Conservation (phyloP, 2,797 vertebrate species). For the Eulemur coronatus region DNA sequence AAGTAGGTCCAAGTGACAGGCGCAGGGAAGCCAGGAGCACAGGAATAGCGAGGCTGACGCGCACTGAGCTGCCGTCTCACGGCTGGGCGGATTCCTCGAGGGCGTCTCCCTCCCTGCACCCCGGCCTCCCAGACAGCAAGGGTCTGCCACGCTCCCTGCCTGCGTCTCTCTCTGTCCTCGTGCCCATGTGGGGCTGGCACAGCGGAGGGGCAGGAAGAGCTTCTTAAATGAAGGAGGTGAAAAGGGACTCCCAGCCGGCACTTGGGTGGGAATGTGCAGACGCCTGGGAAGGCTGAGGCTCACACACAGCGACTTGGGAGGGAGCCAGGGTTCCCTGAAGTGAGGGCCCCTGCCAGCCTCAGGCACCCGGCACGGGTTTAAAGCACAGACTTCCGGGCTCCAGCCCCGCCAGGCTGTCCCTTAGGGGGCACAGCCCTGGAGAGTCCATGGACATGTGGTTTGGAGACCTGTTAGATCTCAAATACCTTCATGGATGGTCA, state of each 20-base stretch:
- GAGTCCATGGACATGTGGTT: neutral
- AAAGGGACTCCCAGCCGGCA: neutral
- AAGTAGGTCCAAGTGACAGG: neutral
- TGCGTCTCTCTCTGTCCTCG: neutral
- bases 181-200: neutral
- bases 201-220: neutral
- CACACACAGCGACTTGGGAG: neutral
- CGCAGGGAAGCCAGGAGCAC: neutral
- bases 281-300: neutral
- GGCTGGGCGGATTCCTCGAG: neutral
- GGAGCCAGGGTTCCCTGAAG: neutral
- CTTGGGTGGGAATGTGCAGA: neutral
- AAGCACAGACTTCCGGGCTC: neutral
- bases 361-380: neutral
- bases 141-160: neutral
- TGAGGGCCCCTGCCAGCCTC: neutral
- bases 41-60: fast-evolving
- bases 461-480: neutral
- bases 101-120: neutral
- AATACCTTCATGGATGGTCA: neutral
- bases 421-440: neutral
- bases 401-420: neutral
- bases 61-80: neutral
- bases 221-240: neutral
- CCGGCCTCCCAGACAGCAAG: neutral